Percentiles rank a stretch among this genome's conserved stretches.
Evolutionary conservation across 2,113 vertebrate genomes (phyloP).

Genomic region (Crotalus helleri): DNA sequence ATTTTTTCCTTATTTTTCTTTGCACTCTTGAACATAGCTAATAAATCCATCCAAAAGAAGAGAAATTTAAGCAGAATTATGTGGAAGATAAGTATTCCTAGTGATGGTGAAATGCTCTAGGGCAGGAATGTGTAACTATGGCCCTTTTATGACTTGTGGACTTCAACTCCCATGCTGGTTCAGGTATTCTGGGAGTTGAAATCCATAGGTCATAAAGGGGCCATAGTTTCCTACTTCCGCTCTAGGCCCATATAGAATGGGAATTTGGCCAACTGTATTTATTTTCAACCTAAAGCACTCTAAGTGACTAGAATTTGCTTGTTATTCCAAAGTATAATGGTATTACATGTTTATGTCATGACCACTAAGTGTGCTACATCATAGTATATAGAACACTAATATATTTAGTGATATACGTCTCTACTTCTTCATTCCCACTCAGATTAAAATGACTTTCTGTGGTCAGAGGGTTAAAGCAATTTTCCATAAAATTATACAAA

Average conservation of each 20-base stretch:
- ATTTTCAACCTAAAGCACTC: not conserved
- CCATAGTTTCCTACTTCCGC: not conserved
- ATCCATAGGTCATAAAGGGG: not conserved
- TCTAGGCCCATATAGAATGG: not conserved
- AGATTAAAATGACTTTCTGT: not conserved
- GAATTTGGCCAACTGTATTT: not conserved
- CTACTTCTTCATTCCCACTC: not conserved
- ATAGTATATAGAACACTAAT: not conserved
- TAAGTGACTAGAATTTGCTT: not conserved
- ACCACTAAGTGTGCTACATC: not conserved
- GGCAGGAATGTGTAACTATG: not conserved
- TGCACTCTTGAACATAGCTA: not conserved
- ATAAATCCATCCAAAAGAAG: not conserved
- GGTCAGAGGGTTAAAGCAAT: not conserved
- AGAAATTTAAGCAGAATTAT: not conserved
- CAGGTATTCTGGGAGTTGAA: not conserved
- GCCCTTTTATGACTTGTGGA: not conserved
- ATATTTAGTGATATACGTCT: not conserved
- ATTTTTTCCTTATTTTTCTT: no score
- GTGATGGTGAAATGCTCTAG: no score
- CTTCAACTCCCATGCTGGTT: not conserved
- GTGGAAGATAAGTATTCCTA: not conserved
- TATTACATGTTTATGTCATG: not conserved
- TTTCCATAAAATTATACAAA: not conserved
- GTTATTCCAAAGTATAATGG: not conserved